phyloP scores from a whole-genome alignment of 2,113 vertebrate genomes.

The Archilochus colubris region DNA sequence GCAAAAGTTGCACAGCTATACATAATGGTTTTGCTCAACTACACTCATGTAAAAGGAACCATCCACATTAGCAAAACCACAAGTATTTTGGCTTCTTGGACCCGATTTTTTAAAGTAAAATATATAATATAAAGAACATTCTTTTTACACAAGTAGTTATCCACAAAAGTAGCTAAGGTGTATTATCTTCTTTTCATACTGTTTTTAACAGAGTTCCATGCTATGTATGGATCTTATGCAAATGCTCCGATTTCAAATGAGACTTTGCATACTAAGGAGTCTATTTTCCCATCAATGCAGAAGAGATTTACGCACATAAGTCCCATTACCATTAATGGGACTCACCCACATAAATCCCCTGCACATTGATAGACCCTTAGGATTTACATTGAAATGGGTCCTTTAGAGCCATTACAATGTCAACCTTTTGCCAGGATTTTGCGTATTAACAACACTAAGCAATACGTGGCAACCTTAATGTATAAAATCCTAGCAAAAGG shows the following conservation, averaged over 20 bases:
- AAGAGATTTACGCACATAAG: conserved; percentile 62
- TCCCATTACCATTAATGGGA: conserved; percentile 71
- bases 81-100: background rate
- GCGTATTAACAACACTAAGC: conserved; percentile 69
- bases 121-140: background rate
- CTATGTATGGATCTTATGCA: conserved; percentile 62
- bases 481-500: conserved; percentile 65
- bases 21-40: background rate
- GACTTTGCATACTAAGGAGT: conserved; percentile 70
- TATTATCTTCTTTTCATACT: conserved; percentile 25
- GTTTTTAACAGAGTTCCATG: conserved; percentile 26
- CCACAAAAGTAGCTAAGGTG: conserved; percentile 15
- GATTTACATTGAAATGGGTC: conserved; percentile 65
- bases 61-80: background rate
- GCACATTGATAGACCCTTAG: conserved; percentile 64
- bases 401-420: conserved; percentile 71
- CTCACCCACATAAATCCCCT: conserved; percentile 62
- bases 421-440: conserved; percentile 61
- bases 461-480: conserved; percentile 66
- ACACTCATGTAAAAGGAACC: background rate
- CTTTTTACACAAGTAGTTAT: background rate
- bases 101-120: background rate
- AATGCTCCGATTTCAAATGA: conserved; percentile 69
- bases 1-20: background rate
- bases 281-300: conserved; percentile 60